Evolutionary conservation across 2,888 invertebrate species (phyloP).

Genomic region (Amphipyra berbera): DNA sequence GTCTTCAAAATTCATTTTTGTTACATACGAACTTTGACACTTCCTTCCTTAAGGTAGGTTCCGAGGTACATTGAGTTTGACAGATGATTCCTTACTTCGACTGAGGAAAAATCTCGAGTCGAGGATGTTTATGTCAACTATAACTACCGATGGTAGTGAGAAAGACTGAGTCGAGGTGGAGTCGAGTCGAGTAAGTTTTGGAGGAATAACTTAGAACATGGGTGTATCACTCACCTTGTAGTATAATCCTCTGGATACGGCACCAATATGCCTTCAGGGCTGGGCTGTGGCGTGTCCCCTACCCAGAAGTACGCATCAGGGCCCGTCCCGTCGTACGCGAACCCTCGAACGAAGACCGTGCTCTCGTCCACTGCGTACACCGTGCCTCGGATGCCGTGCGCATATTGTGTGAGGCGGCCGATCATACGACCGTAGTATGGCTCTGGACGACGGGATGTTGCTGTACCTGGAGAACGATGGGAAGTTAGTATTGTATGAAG

Average conservation of each 20-base stretch:
- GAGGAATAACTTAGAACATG: too few relatives aligned
- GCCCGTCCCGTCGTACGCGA: conserved; percentile 96
- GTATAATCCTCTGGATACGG: conserved; percentile 96
- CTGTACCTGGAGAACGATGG: conserved; percentile 64
- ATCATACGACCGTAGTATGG: conserved; percentile 95
- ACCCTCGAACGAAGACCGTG: conserved; percentile 95
- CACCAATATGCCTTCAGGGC: conserved; percentile 95
- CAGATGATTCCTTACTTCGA: too few relatives aligned
- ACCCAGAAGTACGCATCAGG: conserved; percentile 98
- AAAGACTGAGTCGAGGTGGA: too few relatives aligned
- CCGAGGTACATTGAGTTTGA: too few relatives aligned
- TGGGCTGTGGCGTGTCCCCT: conserved; percentile 94
- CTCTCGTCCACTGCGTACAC: conserved; percentile 97
- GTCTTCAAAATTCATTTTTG: too few relatives aligned
- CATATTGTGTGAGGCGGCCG: conserved; percentile 93
- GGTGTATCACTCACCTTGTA: conserved; percentile 92
- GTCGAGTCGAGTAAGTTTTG: too few relatives aligned
- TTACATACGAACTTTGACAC: too few relatives aligned
- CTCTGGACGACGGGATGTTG: conserved; percentile 75
- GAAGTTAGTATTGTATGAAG: not conserved
- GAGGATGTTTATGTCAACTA: too few relatives aligned
- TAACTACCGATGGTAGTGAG: too few relatives aligned
- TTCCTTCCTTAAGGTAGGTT: too few relatives aligned
- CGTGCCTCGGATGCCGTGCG: conserved; percentile 94
- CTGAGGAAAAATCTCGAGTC: too few relatives aligned